Conservation (phyloP, 2,113 vertebrate genomes). For the Bos taurus region ARS-UCD2.0 NC_037345.1:43869001-43869500, state of each 20-base stretch:
- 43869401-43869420: neutral
- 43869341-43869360: neutral
- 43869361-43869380: neutral
- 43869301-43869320: neutral
- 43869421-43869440: neutral
- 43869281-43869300: rapidly evolving
- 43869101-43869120: neutral
- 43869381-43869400: neutral
- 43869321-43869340: neutral
- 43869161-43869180: neutral
- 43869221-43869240: rapidly evolving
- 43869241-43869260: rapidly evolving
- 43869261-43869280: neutral
- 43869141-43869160: neutral
- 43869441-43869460: neutral
- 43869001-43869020: neutral
- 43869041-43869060: rapidly evolving
- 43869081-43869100: neutral
- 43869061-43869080: neutral
- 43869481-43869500: neutral
- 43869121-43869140: neutral
- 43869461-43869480: neutral
- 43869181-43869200: neutral
- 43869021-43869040: too few species aligned
- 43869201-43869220: neutral